These are phyloP conservation scores for Parasteatoda tepidariorum DNA, from an alignment of 1,140 invertebrate species.

Conservation along the genomic window DNA sequence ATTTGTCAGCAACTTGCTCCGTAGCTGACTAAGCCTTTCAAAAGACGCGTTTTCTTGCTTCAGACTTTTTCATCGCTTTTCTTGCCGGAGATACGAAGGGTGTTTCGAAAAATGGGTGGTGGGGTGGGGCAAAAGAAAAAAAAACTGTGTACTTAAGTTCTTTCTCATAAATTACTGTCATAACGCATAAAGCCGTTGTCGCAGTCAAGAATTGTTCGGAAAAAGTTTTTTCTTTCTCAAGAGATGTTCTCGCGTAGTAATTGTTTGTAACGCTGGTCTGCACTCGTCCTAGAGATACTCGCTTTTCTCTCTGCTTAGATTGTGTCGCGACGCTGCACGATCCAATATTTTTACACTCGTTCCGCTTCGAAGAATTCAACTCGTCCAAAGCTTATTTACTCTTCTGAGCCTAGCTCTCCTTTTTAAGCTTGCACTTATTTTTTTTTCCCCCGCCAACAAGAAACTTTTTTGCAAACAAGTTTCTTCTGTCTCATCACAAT, in stretches of 20 bases:
- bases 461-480: neutral
- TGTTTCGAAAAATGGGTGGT: conserved; percentile 4
- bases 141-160: conserved; percentile 62
- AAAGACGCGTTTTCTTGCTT: conserved; percentile 59
- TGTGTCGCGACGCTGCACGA: conserved; percentile 22
- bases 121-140: conserved; percentile 18
- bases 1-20: conserved; percentile 61
- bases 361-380: conserved; percentile 50
- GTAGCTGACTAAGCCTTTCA: conserved; percentile 59
- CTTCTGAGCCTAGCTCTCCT: neutral
- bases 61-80: conserved; percentile 52
- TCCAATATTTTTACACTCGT: conserved; percentile 56
- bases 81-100: conserved; percentile 19
- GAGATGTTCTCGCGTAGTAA: conserved; percentile 58
- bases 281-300: conserved; percentile 54
- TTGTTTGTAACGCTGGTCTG: conserved; percentile 61
- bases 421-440: conserved; percentile 42
- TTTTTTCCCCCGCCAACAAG: neutral
- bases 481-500: neutral
- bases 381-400: conserved; percentile 50
- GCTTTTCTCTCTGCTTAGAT: conserved; percentile 28
- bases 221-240: conserved; percentile 48
- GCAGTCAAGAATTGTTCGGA: conserved; percentile 58
- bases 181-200: conserved; percentile 61
- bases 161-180: conserved; percentile 62